These are phyloP conservation scores for Andrena bicolor DNA, from an alignment of 2,888 invertebrate species.

Conservation along the genomic window DNA sequence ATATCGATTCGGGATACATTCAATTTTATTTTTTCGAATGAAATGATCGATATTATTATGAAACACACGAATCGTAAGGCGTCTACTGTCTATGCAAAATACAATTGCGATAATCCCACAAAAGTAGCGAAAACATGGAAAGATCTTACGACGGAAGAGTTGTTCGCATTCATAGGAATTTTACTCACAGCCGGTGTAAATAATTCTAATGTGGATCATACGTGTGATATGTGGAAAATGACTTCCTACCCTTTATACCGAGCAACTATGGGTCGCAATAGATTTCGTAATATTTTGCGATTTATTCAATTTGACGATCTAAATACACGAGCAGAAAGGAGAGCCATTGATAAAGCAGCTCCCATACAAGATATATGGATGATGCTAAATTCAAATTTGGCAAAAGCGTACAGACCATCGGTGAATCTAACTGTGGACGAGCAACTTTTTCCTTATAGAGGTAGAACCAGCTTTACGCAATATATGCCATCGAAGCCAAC, in stretches of 20 bases:
- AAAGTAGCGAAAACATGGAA: not conserved
- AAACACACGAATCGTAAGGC: not conserved
- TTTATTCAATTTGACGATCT: slow-evolving; percentile 25
- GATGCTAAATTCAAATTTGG: slow-evolving; percentile 75
- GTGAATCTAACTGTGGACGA: slow-evolving; percentile 76
- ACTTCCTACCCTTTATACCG: slow-evolving; percentile 10
- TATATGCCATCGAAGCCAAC: slow-evolving; percentile 72
- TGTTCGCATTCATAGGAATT: not conserved
- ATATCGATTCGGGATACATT: no score
- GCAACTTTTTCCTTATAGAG: slow-evolving; percentile 71
- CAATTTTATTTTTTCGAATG: no score
- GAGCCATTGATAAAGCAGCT: slow-evolving; percentile 67
- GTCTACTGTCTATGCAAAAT: not conserved
- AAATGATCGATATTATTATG: no score
- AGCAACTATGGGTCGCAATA: not conserved
- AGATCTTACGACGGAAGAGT: not conserved
- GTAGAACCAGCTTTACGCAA: slow-evolving; percentile 73
- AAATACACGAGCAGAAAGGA: slow-evolving; percentile 5
- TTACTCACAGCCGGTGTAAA: slow-evolving; percentile 13
- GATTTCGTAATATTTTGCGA: slow-evolving; percentile 13
- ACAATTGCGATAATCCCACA: slow-evolving; percentile 6
- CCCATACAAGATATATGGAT: slow-evolving; percentile 69
- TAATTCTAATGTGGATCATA: slow-evolving; percentile 30
- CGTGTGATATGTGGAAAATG: slow-evolving; percentile 27
- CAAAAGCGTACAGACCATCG: slow-evolving; percentile 69